Evolutionary conservation across 2,113 vertebrate species (phyloP).

Genomic region (Vombatus ursinus): DNA sequence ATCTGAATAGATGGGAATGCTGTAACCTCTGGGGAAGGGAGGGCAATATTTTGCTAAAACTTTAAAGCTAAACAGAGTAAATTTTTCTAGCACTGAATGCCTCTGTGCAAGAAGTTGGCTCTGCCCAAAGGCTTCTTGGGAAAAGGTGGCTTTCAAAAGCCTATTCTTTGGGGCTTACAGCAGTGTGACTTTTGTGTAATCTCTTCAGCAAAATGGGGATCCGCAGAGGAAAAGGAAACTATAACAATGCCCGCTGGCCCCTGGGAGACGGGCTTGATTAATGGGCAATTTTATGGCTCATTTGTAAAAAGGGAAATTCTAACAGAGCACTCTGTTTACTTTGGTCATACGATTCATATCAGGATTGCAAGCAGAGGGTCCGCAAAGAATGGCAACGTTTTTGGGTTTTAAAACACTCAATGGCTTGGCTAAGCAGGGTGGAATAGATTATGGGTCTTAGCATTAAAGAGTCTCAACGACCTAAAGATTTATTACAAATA

Average conservation of each 20-base stretch:
- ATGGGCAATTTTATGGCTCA: slow-evolving; percentile 86
- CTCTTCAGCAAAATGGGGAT: slow-evolving; percentile 79
- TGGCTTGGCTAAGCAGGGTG: slow-evolving; percentile 72
- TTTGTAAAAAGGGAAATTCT: slow-evolving; percentile 84
- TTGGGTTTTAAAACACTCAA: slow-evolving; percentile 63
- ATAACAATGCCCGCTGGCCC: slow-evolving; percentile 78
- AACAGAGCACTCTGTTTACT: slow-evolving; percentile 83
- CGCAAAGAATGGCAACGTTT: slow-evolving; percentile 5
- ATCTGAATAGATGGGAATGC: slow-evolving; percentile 65
- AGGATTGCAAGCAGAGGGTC: slow-evolving; percentile 67
- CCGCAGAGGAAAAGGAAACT: slow-evolving; percentile 85
- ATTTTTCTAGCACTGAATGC: slow-evolving; percentile 64
- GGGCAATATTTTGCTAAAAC: slow-evolving; percentile 55
- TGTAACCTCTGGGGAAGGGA: slow-evolving; percentile 14
- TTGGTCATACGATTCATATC: slow-evolving; percentile 79
- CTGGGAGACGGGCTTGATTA: slow-evolving; percentile 81
- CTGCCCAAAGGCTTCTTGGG: slow-evolving; percentile 47
- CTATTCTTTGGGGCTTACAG: slow-evolving; percentile 74
- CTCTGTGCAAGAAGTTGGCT: slow-evolving; percentile 65
- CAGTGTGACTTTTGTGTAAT: slow-evolving; percentile 75
- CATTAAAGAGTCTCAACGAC: slow-evolving; percentile 64
- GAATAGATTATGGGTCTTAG: slow-evolving; percentile 68
- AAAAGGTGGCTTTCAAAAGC: slow-evolving; percentile 63
- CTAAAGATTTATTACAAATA: slow-evolving; percentile 77
- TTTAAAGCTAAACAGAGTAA: slow-evolving; percentile 42